These are phyloP conservation scores for Bolborhynchus lineola DNA, from an alignment of 2,113 vertebrate genomes.

Conservation along the genomic window DNA sequence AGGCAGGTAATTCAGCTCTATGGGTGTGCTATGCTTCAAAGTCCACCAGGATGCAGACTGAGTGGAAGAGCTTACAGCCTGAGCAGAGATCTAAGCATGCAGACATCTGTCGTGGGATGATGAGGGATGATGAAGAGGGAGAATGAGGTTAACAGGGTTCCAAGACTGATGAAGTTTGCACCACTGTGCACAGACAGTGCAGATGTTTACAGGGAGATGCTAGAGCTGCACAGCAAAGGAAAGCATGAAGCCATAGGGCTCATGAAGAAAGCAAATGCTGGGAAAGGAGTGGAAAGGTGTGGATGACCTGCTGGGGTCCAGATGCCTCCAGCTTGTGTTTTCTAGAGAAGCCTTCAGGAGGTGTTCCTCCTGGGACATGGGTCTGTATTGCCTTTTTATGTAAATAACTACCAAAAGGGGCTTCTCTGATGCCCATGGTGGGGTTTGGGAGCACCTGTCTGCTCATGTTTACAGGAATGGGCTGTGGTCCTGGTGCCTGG, in stretches of 20 bases:
- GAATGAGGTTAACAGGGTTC: background rate
- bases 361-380: background rate
- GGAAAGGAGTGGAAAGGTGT: background rate
- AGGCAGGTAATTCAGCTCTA: background rate
- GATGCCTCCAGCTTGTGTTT: fast-evolving
- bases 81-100: background rate
- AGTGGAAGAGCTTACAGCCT: background rate
- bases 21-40: background rate
- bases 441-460: background rate
- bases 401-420: background rate
- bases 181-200: fast-evolving
- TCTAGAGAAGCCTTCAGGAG: background rate
- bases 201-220: fast-evolving
- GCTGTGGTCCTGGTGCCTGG: background rate
- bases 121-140: too few relatives aligned
- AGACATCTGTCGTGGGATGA: too few relatives aligned
- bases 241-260: fast-evolving
- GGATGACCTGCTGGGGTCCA: fast-evolving
- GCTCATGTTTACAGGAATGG: background rate
- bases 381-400: background rate
- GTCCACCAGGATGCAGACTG: fast-evolving
- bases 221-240: background rate
- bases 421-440: background rate
- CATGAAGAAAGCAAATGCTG: fast-evolving
- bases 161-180: background rate